Percentiles rank a stretch among this genome's conserved stretches.
Evolutionary conservation across 53 echinoderm and acorn worm genomes (phyloP).

Genomic region (Patiria pectinifera): DNA sequence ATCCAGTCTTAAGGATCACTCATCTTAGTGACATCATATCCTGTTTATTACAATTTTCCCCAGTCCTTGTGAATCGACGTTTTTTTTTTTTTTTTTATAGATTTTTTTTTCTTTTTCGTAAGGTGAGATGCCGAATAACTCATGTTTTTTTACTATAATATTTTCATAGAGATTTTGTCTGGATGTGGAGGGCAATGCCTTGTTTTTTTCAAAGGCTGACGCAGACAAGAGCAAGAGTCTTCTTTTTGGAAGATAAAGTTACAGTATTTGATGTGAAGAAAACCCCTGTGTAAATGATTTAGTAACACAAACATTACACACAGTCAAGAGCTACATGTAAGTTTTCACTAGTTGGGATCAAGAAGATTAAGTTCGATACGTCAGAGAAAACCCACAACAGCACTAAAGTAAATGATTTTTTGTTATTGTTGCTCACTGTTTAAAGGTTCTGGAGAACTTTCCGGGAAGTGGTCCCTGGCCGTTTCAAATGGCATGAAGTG

Average conservation of each 20-base stretch:
- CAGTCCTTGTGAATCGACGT: neutral
- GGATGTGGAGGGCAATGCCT: conserved; percentile 15
- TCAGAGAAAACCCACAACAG: too few species aligned
- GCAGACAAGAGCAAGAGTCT: neutral
- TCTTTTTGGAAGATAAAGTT: conserved; percentile 9
- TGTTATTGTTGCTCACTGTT: too few species aligned
- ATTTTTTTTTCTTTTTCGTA: too few species aligned
- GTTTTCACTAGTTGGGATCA: too few species aligned
- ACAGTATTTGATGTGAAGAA: neutral
- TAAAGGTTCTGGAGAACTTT: too few species aligned
- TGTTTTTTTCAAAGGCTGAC: neutral
- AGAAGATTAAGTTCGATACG: too few species aligned
- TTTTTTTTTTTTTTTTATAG: neutral
- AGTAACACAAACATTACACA: neutral
- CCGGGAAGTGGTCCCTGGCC: too few species aligned
- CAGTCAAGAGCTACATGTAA: too few species aligned
- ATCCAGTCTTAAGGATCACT: neutral
- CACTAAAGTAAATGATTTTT: too few species aligned
- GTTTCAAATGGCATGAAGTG: too few species aligned
- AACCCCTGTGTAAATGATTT: neutral
- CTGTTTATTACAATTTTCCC: conserved; percentile 29
- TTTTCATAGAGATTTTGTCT: conserved; percentile 36
- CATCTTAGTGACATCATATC: conserved; percentile 53
- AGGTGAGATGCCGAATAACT: conserved; percentile 9
- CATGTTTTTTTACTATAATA: conserved; percentile 21